These are phyloP conservation scores for Denticeps clupeoides DNA, from an alignment of 2,797 vertebrate genomes.

Conservation along the genomic window DNA sequence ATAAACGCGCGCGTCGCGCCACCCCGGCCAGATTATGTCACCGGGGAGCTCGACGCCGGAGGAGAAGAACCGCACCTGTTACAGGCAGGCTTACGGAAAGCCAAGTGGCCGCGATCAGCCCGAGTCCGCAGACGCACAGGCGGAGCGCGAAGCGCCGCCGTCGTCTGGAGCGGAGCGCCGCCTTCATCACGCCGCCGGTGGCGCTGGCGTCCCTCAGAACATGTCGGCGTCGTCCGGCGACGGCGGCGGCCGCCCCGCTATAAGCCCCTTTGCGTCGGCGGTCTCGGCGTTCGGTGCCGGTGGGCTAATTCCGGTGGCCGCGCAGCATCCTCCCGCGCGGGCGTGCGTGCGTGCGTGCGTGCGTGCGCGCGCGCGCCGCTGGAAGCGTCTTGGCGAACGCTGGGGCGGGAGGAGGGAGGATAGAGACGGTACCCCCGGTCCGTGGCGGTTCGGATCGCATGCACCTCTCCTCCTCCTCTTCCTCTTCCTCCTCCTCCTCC, in stretches of 20 bases:
- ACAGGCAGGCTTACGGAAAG: constrained; percentile 33
- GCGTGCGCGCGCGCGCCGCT: neutral
- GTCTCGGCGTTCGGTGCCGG: no score
- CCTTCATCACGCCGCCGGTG: constrained; percentile 48
- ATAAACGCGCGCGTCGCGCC: no score
- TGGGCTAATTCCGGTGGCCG: no score
- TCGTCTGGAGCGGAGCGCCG: constrained; percentile 47
- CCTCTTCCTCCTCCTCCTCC: constrained; percentile 11
- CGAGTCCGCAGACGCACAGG: constrained; percentile 49
- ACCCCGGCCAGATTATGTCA: no score
- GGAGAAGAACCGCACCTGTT: constrained; percentile 51
- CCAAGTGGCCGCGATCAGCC: constrained; percentile 47
- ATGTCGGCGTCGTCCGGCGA: constrained; percentile 28
- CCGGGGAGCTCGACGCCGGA: no score
- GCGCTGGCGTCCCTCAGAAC: constrained; percentile 42
- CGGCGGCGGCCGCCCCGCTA: constrained; percentile 19
- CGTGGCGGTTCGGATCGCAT: constrained; percentile 9
- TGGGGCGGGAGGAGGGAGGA: neutral
- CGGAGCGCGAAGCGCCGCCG: constrained; percentile 49
- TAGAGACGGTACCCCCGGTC: neutral
- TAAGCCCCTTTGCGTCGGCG: neutral
- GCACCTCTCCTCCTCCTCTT: constrained; percentile 3
- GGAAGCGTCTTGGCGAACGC: neutral
- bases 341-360: neutral
- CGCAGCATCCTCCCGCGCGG: constrained; percentile 20